phyloP scores from a whole-genome alignment of 2,888 invertebrate species.

The Chalcosyrphus nemorum region DNA sequence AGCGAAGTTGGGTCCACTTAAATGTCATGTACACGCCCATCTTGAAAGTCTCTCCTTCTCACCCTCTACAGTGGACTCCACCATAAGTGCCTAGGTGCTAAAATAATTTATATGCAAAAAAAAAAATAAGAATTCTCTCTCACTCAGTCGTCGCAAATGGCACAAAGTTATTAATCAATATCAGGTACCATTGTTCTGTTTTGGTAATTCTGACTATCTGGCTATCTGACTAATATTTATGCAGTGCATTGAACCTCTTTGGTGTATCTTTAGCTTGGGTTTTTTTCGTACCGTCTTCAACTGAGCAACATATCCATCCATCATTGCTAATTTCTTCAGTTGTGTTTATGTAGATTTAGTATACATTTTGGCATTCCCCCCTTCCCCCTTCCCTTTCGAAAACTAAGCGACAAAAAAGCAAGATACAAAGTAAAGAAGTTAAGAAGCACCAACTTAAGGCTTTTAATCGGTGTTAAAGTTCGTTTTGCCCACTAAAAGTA shows the following conservation, averaged over 20 bases:
- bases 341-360: slow-evolving; percentile 51
- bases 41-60: background rate
- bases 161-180: slow-evolving; percentile 51
- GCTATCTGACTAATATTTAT: slow-evolving; percentile 21
- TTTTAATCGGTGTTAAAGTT: slow-evolving; percentile 15
- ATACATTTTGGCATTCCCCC: background rate
- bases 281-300: background rate
- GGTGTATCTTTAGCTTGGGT: background rate
- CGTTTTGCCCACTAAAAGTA: background rate
- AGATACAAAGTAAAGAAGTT: background rate
- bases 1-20: too few relatives aligned
- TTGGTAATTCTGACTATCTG: slow-evolving; percentile 10
- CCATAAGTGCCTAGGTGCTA: slow-evolving; percentile 17
- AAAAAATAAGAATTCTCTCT: too few relatives aligned
- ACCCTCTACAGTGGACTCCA: background rate
- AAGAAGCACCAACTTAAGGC: background rate
- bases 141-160: background rate
- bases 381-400: background rate
- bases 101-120: slow-evolving; percentile 28
- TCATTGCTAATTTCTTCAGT: slow-evolving; percentile 47
- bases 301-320: slow-evolving; percentile 35
- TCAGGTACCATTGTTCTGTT: slow-evolving; percentile 53
- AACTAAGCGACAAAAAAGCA: background rate
- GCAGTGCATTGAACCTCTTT: slow-evolving; percentile 49
- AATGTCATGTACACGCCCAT: background rate